Base-by-base conservation (phyloP, 2,113 vertebrate genomes). In the Anguilla japonica region DNA sequence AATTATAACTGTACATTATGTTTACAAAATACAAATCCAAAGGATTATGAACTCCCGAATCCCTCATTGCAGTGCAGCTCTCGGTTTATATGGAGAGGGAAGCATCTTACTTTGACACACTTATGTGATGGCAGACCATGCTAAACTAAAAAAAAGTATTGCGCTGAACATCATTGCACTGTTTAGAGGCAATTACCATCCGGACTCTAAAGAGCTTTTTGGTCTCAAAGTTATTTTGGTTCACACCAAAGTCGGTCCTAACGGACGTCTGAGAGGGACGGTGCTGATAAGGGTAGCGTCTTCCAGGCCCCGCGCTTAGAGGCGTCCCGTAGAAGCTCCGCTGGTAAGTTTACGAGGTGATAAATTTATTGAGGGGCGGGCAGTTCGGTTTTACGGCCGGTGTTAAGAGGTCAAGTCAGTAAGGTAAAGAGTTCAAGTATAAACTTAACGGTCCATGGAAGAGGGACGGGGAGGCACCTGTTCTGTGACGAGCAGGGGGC, bases 381-480 rank as follows among this genome's bases (percentile, higher is more conserved):
- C 92, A 93, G 93, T 92, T 89, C 88, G 94, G 85, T 95, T 95
- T 95, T 95, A 95, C 84, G 87, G 92, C 90, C 87, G 53, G 91
- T 93, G 93, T 93, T 90, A 86, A 86, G 71, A 90, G 96, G 95
- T 96, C 95, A 92, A 84, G 93, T 91, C 89, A 80, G 90, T 91
- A 93, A 95, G 94, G 93, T 94, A 92, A 88, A 92, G 93, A 95
- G 95, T 96, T 95, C 95, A 94, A 94, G 95, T 96, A 92, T 95
- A 93, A 95, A 95, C 91, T 92, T 94, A 94, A 96, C 94, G 95
- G 94, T 89, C 93, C 92, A 63, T 93, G 94, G 94, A 95, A 91
- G 91, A 94, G 94, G 94, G 92, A 93, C 93, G 88, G 92, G 63
- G 20, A 87, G 92, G 89, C 91, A 90, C 90, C 90, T 92, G 92